phyloP scores from a whole-genome alignment of 2,888 invertebrate species.

The Coelinius sp. region DNA sequence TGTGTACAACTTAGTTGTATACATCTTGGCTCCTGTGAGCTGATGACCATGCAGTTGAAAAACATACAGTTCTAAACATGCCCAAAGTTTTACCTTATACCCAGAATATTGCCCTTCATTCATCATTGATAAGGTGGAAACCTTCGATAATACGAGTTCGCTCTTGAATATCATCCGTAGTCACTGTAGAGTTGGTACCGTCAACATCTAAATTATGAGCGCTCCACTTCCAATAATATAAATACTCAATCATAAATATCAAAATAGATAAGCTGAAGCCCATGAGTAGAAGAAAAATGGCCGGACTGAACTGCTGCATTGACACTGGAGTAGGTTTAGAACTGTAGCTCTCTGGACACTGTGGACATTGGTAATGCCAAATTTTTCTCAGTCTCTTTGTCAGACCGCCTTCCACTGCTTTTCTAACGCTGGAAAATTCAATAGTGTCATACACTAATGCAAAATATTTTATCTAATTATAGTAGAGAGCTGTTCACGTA shows the following conservation, averaged over 20 bases:
- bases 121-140: not conserved
- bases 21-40: too few species aligned
- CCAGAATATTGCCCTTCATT: not conserved
- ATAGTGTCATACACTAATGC: not conserved
- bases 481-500: too few species aligned
- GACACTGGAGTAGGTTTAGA: constrained; percentile 55
- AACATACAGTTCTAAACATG: too few species aligned
- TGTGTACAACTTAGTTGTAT: too few species aligned
- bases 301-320: constrained; percentile 56
- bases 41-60: too few species aligned
- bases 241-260: constrained; percentile 49
- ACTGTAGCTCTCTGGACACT: constrained; percentile 58
- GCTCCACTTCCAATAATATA: constrained; percentile 10
- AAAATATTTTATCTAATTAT: too few species aligned
- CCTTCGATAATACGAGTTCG: not conserved
- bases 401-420: constrained; percentile 54
- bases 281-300: constrained; percentile 51
- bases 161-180: not conserved
- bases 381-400: constrained; percentile 45
- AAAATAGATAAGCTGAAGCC: constrained; percentile 47
- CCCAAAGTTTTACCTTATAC: not conserved
- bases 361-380: constrained; percentile 53
- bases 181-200: not conserved
- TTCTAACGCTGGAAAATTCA: constrained; percentile 49
- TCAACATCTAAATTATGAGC: not conserved